Percentiles rank a stretch among this genome's conserved stretches.
Evolutionary conservation across 2,113 vertebrate genomes (phyloP).

Genomic region (Corythornis vintsioides): DNA sequence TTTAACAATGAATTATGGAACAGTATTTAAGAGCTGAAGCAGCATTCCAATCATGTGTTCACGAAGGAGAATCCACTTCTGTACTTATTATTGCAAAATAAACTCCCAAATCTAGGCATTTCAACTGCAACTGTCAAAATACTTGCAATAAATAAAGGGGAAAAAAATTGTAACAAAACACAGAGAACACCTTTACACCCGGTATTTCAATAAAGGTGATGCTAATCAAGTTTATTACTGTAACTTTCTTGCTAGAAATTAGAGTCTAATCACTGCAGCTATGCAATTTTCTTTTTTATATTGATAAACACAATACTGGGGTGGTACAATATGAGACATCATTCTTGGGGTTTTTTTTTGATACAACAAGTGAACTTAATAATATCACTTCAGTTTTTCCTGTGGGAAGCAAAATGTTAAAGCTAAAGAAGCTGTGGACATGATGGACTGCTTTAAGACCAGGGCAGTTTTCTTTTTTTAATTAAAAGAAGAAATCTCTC

Average conservation of each 20-base stretch:
- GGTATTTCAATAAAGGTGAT: neutral
- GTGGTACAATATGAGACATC: neutral
- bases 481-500: neutral
- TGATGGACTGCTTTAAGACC: neutral
- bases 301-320: neutral
- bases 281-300: neutral
- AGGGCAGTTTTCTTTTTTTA: neutral
- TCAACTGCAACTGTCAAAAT: constrained; percentile 10
- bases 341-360: neutral
- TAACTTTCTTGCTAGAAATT: neutral
- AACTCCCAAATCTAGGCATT: constrained; percentile 7
- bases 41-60: neutral
- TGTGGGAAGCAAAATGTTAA: neutral
- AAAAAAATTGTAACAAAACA: neutral
- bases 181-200: neutral
- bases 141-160: neutral
- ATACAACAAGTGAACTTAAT: neutral
- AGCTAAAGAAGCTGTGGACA: neutral
- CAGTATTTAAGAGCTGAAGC: constrained; percentile 24
- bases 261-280: neutral
- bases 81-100: constrained; percentile 21
- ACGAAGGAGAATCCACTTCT: constrained; percentile 7
- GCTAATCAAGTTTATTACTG: neutral
- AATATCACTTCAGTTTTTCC: neutral
- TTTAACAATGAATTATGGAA: constrained; percentile 27